A percentile compares a stretch with the other conserved stretches of the same genome.
These are phyloP conservation scores for Sinodicranocentrus sp. DNA, from an alignment of 2,888 invertebrate species.

Conservation along the genomic window DNA sequence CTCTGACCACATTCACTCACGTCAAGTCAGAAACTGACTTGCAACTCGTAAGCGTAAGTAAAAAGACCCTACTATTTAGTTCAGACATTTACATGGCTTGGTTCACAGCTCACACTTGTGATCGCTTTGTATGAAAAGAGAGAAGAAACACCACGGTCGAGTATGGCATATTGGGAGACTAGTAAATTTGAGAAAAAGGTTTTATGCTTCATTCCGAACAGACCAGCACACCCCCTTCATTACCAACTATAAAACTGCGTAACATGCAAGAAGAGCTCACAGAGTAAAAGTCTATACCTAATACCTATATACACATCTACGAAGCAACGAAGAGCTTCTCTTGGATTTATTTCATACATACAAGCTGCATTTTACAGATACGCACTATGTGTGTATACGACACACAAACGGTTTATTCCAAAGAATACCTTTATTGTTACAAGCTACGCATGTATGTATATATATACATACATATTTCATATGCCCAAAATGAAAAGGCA, in stretches of 20 bases:
- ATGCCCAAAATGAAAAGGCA: slow-evolving; percentile 11
- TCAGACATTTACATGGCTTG: slow-evolving; percentile 10
- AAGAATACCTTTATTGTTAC: slow-evolving; percentile 19
- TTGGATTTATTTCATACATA: slow-evolving; percentile 26
- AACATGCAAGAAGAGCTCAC: neutral
- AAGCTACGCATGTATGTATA: slow-evolving; percentile 31
- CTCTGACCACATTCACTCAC: slow-evolving; percentile 64
- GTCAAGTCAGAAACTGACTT: slow-evolving; percentile 65
- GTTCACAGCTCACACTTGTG: slow-evolving; percentile 6
- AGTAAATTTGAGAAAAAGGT: slow-evolving; percentile 18
- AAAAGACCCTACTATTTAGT: slow-evolving; percentile 22
- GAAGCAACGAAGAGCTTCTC: neutral
- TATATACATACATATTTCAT: neutral
- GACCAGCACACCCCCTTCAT: slow-evolving; percentile 27
- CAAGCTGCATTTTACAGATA: neutral
- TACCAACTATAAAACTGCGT: neutral
- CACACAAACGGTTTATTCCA: neutral
- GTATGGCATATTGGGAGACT: neutral
- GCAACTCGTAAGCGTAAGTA: slow-evolving; percentile 40
- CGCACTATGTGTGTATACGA: slow-evolving; percentile 28
- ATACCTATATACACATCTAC: neutral
- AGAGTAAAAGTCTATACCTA: slow-evolving; percentile 21
- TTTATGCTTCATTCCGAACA: slow-evolving; percentile 10
- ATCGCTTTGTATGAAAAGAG: neutral
- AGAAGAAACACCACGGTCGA: neutral